Percentiles rank a stretch among this genome's conserved stretches.
Evolutionary conservation across 2,797 vertebrate genomes (phyloP).

Genomic region (Octomys mimax): DNA sequence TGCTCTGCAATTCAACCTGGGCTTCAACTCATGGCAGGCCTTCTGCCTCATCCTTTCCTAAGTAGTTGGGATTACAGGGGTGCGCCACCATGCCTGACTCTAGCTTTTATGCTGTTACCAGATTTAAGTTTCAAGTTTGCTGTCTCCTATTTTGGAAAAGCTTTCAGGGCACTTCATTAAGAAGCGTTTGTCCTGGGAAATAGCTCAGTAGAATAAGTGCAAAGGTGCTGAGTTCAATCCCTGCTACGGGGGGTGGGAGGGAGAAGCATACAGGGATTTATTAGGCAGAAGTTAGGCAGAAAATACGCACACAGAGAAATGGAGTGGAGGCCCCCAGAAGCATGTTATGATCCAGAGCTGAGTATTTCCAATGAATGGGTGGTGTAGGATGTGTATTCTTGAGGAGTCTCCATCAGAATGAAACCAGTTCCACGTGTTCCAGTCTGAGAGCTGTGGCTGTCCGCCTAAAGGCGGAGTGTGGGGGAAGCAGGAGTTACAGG

Average conservation of each 20-base stretch:
- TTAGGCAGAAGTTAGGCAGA: neutral
- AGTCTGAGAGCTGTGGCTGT: neutral
- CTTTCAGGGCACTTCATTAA: neutral
- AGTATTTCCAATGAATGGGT: neutral
- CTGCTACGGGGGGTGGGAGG: too few relatives aligned
- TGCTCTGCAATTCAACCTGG: neutral
- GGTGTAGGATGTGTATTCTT: neutral
- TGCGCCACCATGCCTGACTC: neutral
- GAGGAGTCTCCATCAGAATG: neutral
- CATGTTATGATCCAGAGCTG: neutral
- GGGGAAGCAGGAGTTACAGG: neutral
- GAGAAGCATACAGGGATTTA: neutral
- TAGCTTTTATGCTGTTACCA: neutral
- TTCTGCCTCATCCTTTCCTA: neutral
- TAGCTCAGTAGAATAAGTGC: too few relatives aligned
- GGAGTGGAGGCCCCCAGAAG: neutral
- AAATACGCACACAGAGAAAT: neutral
- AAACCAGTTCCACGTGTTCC: neutral
- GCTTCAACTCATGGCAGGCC: neutral
- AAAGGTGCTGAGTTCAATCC: too few relatives aligned
- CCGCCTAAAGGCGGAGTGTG: neutral
- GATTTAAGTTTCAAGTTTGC: neutral
- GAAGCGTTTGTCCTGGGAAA: neutral
- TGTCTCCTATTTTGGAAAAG: neutral
- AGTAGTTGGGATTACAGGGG: neutral